A percentile compares a stretch with the other conserved stretches of the same genome.
Conservation (phyloP, 2,113 vertebrate genomes). For the Prionailurus bengalensis region DNA sequence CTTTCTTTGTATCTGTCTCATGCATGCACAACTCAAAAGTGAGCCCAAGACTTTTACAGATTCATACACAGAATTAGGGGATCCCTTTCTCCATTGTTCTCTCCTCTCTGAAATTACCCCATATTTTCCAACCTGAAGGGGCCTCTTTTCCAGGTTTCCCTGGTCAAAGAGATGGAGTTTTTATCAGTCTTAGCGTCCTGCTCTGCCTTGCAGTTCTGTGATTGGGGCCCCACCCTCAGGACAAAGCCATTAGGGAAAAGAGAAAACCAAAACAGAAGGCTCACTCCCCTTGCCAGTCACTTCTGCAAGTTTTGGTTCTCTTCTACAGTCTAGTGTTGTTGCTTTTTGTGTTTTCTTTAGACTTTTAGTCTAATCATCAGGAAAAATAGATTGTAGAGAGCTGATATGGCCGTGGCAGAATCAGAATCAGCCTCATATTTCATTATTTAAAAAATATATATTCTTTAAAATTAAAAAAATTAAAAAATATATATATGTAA, state of each 20-base stretch:
- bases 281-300: background rate
- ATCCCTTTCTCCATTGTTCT: background rate
- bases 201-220: background rate
- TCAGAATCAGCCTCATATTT: background rate
- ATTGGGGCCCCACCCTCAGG: background rate
- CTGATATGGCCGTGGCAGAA: background rate
- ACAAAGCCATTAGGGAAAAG: background rate
- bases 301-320: background rate
- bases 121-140: background rate
- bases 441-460: background rate
- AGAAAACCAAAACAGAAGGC: background rate
- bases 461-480: background rate
- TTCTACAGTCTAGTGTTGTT: background rate
- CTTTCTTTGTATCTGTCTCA: background rate
- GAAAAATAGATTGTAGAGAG: background rate
- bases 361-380: background rate
- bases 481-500: no score
- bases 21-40: background rate
- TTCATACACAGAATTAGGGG: background rate
- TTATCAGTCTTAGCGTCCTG: background rate
- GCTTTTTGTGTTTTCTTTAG: background rate
- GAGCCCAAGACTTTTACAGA: background rate
- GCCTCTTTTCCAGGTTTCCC: background rate
- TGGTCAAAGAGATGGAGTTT: background rate
- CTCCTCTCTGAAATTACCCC: background rate